Base-by-base conservation (phyloP, 1,140 invertebrate genomes). In the Tenebrio molitor region DNA sequence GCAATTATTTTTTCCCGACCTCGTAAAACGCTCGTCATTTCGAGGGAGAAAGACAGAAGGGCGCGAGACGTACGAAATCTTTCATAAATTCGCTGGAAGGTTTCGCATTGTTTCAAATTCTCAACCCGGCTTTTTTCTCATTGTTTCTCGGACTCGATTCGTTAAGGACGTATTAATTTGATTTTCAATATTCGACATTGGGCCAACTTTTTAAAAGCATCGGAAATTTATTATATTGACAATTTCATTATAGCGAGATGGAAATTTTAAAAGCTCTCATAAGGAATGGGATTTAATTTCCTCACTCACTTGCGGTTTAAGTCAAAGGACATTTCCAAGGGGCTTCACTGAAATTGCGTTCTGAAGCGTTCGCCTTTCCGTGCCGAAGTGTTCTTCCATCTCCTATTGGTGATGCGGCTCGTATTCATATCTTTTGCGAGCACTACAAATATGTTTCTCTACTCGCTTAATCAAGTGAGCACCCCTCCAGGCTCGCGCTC, bases 221-320 rank as follows among this genome's bases (percentile, higher is more conserved):
- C 21, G 50, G 19, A 29, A 53, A 58, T 25, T 58, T 58, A 58
- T 58, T 58, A 58, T 58, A 29, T 25, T 29, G 50, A 29, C 23
- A 58, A 50, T 50, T 58, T 58, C 50, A 58, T 58, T 58, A 25
- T 29, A 14, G 21, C 21, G 50, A 29, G 50, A 29, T 29, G 21
- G 10, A 34, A 58, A 1, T 58, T 58, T 58, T 58, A 58, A 58
- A 50, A 50, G 44, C 44, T 19, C 50, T 58, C 50, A n/a, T 2
- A 29, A 15, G n/a, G 50, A 58, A 33, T 21, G 44, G 44, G 44
- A 50, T 50, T 50, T 50, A 50, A 50, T 50, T 50, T 50, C 19
- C 44, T 50, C 44, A 17, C 25, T 8, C 25, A 29, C 44, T 50
- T 50, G 44, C 17, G 44, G 44, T 50, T 21, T 21, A 21, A 50